phyloP scores from a whole-genome alignment of 53 echinoderm and acorn worm species.

The Echinarachnius parma region DNA sequence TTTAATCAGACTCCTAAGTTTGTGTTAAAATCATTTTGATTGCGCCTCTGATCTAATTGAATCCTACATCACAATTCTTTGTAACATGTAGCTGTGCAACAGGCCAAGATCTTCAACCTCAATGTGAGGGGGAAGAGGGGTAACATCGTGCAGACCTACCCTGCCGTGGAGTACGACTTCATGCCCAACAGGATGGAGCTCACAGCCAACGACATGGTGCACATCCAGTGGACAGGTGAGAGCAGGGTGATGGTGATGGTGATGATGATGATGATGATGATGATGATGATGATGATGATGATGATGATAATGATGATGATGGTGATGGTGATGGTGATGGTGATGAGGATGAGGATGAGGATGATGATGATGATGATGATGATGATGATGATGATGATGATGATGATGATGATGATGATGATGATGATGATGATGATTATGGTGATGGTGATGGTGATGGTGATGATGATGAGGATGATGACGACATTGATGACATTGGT shows the following conservation, averaged over 20 bases:
- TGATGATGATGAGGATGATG: too few relatives aligned
- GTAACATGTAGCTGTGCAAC: background rate
- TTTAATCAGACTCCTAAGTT: too few relatives aligned
- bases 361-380: conserved; percentile 8
- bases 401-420: background rate
- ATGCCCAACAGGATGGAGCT: conserved; percentile 73
- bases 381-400: background rate
- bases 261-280: conserved; percentile 9
- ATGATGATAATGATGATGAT: background rate
- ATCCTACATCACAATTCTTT: too few relatives aligned
- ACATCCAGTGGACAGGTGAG: conserved; percentile 70
- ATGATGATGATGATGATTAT: too few relatives aligned
- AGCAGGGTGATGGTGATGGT: background rate
- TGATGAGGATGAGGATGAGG: background rate
- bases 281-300: background rate
- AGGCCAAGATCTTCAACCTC: conserved; percentile 63
- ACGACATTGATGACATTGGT: background rate
- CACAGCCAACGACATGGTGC: conserved; percentile 57
- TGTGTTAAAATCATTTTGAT: too few relatives aligned
- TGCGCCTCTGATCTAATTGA: too few relatives aligned
- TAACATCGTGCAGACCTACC: conserved; percentile 90
- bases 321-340: background rate
- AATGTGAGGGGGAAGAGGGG: conserved; percentile 88
- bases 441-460: background rate
- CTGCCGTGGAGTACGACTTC: conserved; percentile 86